Evolutionary conservation across 2,888 invertebrate genomes (phyloP).

Genomic region (Torymus aiolomorphi): DNA sequence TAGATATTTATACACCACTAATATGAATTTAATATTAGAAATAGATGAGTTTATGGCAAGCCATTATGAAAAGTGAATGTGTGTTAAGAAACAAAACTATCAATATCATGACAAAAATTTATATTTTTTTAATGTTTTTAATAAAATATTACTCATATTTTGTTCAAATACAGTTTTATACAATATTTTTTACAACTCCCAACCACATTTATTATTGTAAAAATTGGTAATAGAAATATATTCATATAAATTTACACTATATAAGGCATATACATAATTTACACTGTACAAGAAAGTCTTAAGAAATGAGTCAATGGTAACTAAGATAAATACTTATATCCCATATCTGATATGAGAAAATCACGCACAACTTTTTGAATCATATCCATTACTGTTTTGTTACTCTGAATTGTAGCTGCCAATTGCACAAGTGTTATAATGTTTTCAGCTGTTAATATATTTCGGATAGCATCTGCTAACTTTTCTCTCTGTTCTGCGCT

Average conservation of each 20-base stretch:
- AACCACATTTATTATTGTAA: too few relatives aligned
- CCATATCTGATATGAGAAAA: conserved; percentile 53
- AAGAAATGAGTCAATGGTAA: too few relatives aligned
- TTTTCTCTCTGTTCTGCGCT: conserved; percentile 53
- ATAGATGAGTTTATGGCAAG: conserved; percentile 44
- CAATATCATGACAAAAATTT: conserved; percentile 9
- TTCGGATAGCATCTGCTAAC: conserved; percentile 49
- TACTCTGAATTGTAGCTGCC: conserved; percentile 34
- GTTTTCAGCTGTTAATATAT: conserved; percentile 54
- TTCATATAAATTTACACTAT: too few relatives aligned
- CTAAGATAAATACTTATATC: conserved; percentile 14
- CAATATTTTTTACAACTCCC: not conserved
- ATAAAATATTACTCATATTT: conserved; percentile 35
- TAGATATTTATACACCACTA: conserved; percentile 37
- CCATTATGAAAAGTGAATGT: conserved; percentile 32
- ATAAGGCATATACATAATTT: too few relatives aligned
- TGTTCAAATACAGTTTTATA: not conserved
- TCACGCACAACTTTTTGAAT: conserved; percentile 44
- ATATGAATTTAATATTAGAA: conserved; percentile 35
- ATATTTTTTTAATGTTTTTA: conserved; percentile 16
- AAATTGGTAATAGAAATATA: not conserved
- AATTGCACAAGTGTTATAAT: conserved; percentile 51
- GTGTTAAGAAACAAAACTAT: not conserved
- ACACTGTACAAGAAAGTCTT: too few relatives aligned
- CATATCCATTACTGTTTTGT: conserved; percentile 27